A percentile compares a stretch with the other conserved stretches of the same genome.
Evolutionary conservation across 2,797 vertebrate genomes (phyloP).

Genomic region (Mormyrops boulengeri): DNA sequence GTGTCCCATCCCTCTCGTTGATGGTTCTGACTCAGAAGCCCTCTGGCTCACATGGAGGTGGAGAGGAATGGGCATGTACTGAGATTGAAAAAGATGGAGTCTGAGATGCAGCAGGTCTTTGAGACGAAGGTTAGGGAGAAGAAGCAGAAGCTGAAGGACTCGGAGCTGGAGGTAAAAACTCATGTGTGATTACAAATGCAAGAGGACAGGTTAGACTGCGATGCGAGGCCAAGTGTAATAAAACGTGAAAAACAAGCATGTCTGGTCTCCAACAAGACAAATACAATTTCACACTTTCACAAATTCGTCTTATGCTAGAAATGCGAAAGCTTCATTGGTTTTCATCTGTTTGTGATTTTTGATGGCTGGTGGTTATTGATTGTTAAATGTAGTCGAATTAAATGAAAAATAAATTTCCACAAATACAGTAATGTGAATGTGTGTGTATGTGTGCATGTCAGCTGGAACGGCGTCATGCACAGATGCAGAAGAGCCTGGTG

Average conservation of each 20-base stretch:
- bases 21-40: neutral
- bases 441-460: neutral
- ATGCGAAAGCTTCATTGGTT: neutral
- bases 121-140: constrained; percentile 14
- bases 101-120: constrained; percentile 31
- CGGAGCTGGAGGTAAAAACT: constrained; percentile 17
- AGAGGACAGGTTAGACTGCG: neutral
- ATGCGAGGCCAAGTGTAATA: neutral
- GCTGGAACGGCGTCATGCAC: neutral
- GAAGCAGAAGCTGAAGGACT: constrained; percentile 30
- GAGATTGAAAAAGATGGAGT: constrained; percentile 32
- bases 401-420: neutral
- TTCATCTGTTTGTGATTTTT: neutral
- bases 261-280: neutral
- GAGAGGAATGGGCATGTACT: constrained; percentile 23
- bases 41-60: neutral
- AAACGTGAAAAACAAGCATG: neutral
- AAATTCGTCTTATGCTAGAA: neutral
- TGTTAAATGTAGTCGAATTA: neutral
- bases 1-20: neutral
- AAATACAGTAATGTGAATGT: neutral
- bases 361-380: neutral
- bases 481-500: neutral
- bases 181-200: constrained; percentile 2
- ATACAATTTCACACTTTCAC: neutral